phyloP scores from a whole-genome alignment of 2,797 vertebrate genomes.

The Nannoperca obscura region DNA sequence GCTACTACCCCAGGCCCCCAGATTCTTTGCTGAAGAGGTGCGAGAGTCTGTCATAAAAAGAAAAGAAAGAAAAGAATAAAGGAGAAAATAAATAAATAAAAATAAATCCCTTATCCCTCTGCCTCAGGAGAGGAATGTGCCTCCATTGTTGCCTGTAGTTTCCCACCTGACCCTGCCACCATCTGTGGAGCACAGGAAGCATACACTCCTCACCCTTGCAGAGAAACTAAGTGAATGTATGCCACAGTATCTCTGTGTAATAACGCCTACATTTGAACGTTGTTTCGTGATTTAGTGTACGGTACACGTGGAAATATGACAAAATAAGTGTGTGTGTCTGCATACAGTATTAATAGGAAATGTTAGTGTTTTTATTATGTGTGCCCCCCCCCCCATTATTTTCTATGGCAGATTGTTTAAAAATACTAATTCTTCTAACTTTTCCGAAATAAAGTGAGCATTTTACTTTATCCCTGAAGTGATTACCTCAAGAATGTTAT shows the following conservation, averaged over 20 bases:
- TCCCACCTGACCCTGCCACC: conserved; percentile 56
- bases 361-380: conserved; percentile 59
- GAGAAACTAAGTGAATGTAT: conserved; percentile 84
- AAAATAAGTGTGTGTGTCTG: conserved; percentile 58
- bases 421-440: conserved; percentile 6
- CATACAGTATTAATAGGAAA: conserved; percentile 59
- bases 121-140: conserved; percentile 79
- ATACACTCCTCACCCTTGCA: conserved; percentile 63
- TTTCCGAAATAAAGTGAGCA: conserved; percentile 46
- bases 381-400: conserved; percentile 33
- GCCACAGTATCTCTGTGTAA: conserved; percentile 72
- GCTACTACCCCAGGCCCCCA: conserved; percentile 93
- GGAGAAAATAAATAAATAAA: conserved; percentile 4
- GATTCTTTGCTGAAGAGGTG: conserved; percentile 86
- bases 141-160: conserved; percentile 73
- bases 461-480: conserved; percentile 50
- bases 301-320: conserved; percentile 70
- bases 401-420: conserved; percentile 45
- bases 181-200: conserved; percentile 65
- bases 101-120: conserved; percentile 56
- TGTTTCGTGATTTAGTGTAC: conserved; percentile 76
- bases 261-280: conserved; percentile 62
- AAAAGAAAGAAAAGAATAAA: neutral
- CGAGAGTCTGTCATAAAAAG: conserved; percentile 74
- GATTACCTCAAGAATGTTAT: conserved; percentile 69